phyloP scores from a whole-genome alignment of 2,888 invertebrate species.

The Aricia artaxerxes region DNA sequence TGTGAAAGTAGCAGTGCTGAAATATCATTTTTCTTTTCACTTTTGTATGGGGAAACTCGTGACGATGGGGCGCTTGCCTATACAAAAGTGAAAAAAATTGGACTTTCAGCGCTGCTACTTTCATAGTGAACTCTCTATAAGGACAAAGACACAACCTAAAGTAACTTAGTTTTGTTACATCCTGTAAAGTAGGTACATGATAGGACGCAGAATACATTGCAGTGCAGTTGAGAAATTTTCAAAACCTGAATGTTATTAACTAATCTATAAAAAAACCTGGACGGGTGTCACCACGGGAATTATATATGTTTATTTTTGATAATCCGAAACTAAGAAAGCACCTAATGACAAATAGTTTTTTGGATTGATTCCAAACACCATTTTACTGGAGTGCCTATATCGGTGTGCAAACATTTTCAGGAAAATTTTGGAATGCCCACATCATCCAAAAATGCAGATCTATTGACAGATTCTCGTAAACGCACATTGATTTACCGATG shows the following conservation, averaged over 20 bases:
- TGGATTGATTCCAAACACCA: conserved; percentile 18
- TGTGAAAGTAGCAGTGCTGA: no score
- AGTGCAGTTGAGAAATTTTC: not conserved
- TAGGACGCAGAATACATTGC: not conserved
- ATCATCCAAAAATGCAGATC: conserved; percentile 51
- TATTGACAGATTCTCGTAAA: conserved; percentile 53
- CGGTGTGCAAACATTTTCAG: conserved; percentile 34
- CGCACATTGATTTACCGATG: conserved; percentile 60
- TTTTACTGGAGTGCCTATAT: not conserved
- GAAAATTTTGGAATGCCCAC: conserved; percentile 49
- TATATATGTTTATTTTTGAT: not conserved
- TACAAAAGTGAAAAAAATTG: no score
- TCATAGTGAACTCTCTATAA: no score
- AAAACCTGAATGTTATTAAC: not conserved
- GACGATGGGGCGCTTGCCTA: no score
- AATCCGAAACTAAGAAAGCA: not conserved
- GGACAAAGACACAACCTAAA: no score
- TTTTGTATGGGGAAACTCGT: no score
- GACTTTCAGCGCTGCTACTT: no score
- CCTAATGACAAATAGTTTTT: conserved; percentile 28
- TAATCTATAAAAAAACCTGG: not conserved
- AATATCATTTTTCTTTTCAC: no score
- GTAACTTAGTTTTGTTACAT: no score
- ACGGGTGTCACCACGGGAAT: not conserved
- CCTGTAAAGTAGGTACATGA: no score